Evolutionary conservation across 53 echinoderm and acorn worm genomes (phyloP).

Genomic region (Luidia sarsii): DNA sequence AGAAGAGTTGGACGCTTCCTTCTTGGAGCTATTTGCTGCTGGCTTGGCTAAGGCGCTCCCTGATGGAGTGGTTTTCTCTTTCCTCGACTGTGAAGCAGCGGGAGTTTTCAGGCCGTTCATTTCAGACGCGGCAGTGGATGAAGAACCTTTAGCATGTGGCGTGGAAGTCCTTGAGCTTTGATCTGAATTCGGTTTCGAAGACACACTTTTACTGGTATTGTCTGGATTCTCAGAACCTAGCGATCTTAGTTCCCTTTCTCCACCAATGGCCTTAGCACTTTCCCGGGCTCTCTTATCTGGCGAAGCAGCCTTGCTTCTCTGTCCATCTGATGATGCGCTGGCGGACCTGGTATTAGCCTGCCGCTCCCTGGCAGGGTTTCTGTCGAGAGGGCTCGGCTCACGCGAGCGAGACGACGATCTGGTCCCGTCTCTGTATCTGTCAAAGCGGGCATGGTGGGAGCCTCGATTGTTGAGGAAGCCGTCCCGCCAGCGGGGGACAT

Average conservation of each 20-base stretch:
- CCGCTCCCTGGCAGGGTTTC: neutral
- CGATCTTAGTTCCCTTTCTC: neutral
- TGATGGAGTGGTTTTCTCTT: neutral
- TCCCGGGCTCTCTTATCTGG: neutral
- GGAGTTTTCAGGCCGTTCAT: neutral
- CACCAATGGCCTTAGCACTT: too few relatives aligned
- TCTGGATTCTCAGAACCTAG: neutral
- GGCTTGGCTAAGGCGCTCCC: neutral
- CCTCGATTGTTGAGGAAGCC: conserved; percentile 21
- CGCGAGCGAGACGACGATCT: neutral
- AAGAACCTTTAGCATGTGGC: neutral
- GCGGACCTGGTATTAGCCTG: neutral
- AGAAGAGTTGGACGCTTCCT: neutral
- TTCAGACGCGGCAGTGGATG: neutral
- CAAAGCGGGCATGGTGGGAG: neutral
- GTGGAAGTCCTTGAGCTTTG: conserved; percentile 6
- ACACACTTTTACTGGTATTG: neutral
- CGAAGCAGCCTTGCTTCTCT: neutral
- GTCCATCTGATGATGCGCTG: too few relatives aligned
- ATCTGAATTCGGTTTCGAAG: neutral
- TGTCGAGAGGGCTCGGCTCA: neutral
- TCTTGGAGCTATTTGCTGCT: neutral
- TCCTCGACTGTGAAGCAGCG: neutral
- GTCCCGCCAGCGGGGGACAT: conserved; percentile 19
- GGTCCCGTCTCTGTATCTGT: neutral